phyloP scores from a whole-genome alignment of 2,797 vertebrate genomes.

The Gadopsis marmoratus region DNA sequence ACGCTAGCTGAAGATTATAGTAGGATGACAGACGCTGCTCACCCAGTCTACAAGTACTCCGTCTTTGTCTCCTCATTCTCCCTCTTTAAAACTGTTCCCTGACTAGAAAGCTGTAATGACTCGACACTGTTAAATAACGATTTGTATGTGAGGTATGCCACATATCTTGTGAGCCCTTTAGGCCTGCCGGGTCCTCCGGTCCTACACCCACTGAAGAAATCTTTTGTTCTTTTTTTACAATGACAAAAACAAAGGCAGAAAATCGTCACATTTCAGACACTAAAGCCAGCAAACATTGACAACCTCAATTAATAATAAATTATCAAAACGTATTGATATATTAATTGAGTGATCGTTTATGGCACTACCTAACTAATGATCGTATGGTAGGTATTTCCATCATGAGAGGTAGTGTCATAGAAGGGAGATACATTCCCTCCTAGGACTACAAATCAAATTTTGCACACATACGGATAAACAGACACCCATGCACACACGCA shows the following conservation, averaged over 20 bases:
- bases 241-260: too few species aligned
- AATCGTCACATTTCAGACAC: neutral
- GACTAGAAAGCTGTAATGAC: slow-evolving; percentile 38
- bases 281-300: neutral
- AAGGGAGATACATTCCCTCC: too few species aligned
- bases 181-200: slow-evolving; percentile 31
- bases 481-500: slow-evolving; percentile 1
- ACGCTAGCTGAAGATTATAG: slow-evolving; percentile 7
- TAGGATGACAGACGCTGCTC: slow-evolving; percentile 20
- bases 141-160: slow-evolving; percentile 45
- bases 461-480: slow-evolving; percentile 15
- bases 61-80: slow-evolving; percentile 18
- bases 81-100: neutral
- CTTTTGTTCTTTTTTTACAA: neutral
- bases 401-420: too few species aligned
- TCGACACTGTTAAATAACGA: slow-evolving; percentile 57
- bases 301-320: too few species aligned
- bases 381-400: neutral
- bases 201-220: slow-evolving; percentile 63
- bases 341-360: neutral
- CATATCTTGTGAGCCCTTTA: slow-evolving; percentile 20
- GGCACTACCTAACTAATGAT: neutral
- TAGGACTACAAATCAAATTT: too few species aligned
- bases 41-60: slow-evolving; percentile 1
- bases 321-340: neutral